These are phyloP conservation scores for Nematopogon swammerdamellus DNA, from an alignment of 2,888 invertebrate genomes.

Conservation along the genomic window DNA sequence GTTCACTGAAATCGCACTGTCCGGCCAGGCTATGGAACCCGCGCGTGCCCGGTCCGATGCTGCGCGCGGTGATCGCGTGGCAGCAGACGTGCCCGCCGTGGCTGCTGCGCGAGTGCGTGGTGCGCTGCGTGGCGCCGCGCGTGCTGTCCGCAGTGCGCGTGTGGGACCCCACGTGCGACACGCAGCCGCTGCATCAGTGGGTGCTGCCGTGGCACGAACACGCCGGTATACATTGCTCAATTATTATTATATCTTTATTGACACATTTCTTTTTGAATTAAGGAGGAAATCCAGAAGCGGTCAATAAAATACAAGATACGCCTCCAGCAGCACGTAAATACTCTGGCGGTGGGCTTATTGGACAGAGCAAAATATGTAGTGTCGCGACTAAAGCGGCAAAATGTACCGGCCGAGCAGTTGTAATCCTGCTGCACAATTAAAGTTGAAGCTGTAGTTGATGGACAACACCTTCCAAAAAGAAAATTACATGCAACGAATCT, in stretches of 20 bases:
- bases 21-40: slow-evolving; percentile 84
- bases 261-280: too few species aligned
- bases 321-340: too few species aligned
- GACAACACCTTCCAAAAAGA: neutral
- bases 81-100: slow-evolving; percentile 74
- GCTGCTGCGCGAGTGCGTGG: slow-evolving; percentile 79
- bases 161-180: slow-evolving; percentile 96
- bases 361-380: neutral
- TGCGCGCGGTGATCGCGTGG: slow-evolving; percentile 81
- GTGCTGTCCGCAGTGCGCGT: slow-evolving; percentile 71
- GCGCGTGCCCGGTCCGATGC: slow-evolving; percentile 72
- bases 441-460: too few species aligned
- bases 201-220: slow-evolving; percentile 93
- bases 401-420: too few species aligned
- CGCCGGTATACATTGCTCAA: slow-evolving; percentile 62
- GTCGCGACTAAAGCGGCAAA: too few species aligned
- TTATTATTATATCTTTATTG: neutral
- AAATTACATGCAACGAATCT: too few species aligned
- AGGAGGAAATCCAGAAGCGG: too few species aligned
- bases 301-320: too few species aligned
- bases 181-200: slow-evolving; percentile 95
- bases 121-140: slow-evolving; percentile 77
- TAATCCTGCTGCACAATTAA: too few species aligned
- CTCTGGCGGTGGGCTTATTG: too few species aligned
- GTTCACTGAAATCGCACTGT: too few species aligned